Conservation (phyloP, 1,140 invertebrate species). For the Drosophila virilis region DNA sequence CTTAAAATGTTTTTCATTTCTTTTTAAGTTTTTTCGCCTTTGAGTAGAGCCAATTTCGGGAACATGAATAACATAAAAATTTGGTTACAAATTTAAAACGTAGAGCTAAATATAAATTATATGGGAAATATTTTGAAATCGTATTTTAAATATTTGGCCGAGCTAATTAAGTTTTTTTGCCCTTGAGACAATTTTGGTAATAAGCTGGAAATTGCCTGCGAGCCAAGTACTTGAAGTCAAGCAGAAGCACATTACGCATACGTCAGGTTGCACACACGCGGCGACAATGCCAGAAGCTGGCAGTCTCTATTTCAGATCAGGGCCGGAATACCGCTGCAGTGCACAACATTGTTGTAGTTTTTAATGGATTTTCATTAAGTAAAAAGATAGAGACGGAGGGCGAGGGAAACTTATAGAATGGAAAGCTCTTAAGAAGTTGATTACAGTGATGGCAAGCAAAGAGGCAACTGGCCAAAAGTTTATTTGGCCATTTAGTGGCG, state of each 20-base stretch:
- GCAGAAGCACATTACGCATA: conserved; percentile 77
- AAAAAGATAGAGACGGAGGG: conserved; percentile 35
- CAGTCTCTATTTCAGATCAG: not conserved
- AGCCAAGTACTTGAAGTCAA: conserved; percentile 42
- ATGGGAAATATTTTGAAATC: not conserved
- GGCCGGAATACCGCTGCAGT: conserved; percentile 5
- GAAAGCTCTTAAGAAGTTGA: conserved; percentile 82
- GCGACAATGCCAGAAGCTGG: conserved; percentile 36
- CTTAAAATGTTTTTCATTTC: too few species aligned
- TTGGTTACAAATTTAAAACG: too few species aligned
- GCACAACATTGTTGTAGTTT: conserved; percentile 73
- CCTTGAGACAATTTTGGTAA: too few species aligned
- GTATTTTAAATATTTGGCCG: too few species aligned
- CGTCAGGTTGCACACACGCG: conserved; percentile 63
- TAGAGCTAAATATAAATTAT: too few species aligned
- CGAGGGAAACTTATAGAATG: conserved; percentile 34
- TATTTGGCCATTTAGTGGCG: conserved; percentile 78
- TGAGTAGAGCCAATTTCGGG: too few species aligned
- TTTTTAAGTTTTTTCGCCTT: too few species aligned
- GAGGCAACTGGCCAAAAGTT: conserved; percentile 67
- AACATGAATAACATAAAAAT: too few species aligned
- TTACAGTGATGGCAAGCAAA: conserved; percentile 70
- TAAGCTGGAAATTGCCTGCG: not conserved
- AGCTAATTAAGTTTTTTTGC: too few species aligned
- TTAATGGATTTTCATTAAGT: conserved; percentile 82